Evolutionary conservation across 1,140 invertebrate species (phyloP), one percentile per base, ranked within the genome.

Genomic region (Onthophagus taurus): DNA sequence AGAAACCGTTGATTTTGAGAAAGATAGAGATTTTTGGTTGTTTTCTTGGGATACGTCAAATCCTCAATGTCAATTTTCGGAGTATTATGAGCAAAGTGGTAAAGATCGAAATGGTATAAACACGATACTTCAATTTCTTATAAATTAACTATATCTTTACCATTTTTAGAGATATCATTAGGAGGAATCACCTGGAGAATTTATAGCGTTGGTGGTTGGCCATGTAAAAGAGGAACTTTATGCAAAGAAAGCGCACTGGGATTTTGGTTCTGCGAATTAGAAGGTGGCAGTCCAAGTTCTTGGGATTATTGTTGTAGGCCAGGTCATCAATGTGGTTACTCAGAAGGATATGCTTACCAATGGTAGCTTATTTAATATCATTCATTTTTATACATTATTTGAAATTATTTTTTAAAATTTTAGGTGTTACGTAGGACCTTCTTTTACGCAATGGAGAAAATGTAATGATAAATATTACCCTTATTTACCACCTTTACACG

Each of bases 261-360:
- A 1, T 83, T 85, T 57, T 87, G 83, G 77, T 78, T 75, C 14
- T 88, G 85, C 48, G 81, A 85, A 51, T 72, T 80, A 1, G 83
- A 86, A 49, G 80, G 76, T 11, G 71, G 74, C 2, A 78, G 80
- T 51, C 61, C 72, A 2, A 77, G 77, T 50, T 68, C 75, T 23
- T 87, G 83, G 84, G 83, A 87, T 58, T 88, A 86, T 53, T 88
- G 84, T 51, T 88, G 84, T 55, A 72, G 80, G 37, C 80, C 82
- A n/a, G 75, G 74, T 36, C 82, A 86, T 59, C 75, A 77, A 13
- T 88, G 85, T 58, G 85, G 84, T n/a, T 85, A 80, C 57, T 85
- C 83, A 18, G 74, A 80, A 56, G 84, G 83, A 42, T 83, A 77
- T 53, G 68, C 72, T 45, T 85, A 85, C 61, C 81, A 80, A 38